Base-by-base conservation (phyloP, 2,113 vertebrate species). In the Triplophysa dalaica region DNA sequence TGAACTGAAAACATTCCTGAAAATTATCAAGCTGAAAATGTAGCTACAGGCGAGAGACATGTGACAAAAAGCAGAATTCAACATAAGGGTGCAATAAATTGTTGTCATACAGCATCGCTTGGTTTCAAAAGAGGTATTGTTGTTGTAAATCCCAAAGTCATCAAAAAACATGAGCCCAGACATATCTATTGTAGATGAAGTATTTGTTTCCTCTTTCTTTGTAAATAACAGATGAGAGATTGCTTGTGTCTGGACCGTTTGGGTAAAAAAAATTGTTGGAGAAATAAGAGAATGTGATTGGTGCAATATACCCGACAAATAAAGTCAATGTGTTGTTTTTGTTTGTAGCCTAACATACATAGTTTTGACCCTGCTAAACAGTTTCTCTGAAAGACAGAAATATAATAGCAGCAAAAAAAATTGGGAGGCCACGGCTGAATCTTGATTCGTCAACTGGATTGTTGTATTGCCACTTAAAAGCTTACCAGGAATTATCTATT, bases 401-500 rank as follows among this genome's bases (percentile, higher is more conserved):
- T 41, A 9, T 3, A 26, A 56, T 2, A 45, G 43, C 43, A 24
- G 16, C 16, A 50, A 41, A 12, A 2, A 2, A 14, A 4, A 43
- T 60, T 9, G 54, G 52, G 58, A 41, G 70, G 43, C 43, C 43
- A 45, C 43, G 10, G 50, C 3, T 74, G 62, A 75, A 75, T 38
- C 52, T 81, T 75, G 79, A 81, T 75, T 75, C 52, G 43, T 67
- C 21, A 75, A 75, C 60, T 67, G 70, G 43, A 81, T 81, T 75
- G 63, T 81, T 75, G 62, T 81, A 70, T 75, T 81, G 79, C 5
- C 79, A 60, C 62, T 58, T 48, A 81, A 81, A 81, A 48, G 62
- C 63, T 81, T 66, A 80, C 43, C 38, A 16, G 69, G 70, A 50
- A 45, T 81, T 16, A 75, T 75, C 70, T 61, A 66, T 74, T 75